Conservation (phyloP, 1,140 invertebrate genomes). For the Caenorhabditis remanei region DNA sequence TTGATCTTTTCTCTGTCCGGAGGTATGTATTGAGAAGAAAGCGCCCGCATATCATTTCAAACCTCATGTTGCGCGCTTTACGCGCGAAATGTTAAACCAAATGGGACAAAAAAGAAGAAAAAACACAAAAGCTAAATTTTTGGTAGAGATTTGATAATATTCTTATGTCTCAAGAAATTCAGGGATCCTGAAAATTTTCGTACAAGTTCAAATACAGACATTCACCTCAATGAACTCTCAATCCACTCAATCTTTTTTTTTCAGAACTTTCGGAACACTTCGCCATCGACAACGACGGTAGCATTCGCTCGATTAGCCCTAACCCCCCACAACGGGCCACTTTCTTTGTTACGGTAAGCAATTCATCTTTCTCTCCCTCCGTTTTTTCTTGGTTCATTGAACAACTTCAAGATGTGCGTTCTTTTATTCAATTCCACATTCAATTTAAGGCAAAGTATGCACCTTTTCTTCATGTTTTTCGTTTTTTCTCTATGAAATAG, state of each 20-base stretch:
- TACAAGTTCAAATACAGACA: too few species aligned
- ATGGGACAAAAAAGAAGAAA: background rate
- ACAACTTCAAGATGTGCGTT: constrained; percentile 51
- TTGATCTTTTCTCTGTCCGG: constrained; percentile 68
- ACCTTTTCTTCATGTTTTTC: background rate
- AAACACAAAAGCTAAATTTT: background rate
- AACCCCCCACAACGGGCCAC: constrained; percentile 57
- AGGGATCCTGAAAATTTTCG: too few species aligned
- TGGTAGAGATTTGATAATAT: too few species aligned
- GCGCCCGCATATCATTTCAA: constrained; percentile 7
- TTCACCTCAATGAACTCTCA: background rate
- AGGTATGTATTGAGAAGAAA: constrained; percentile 59
- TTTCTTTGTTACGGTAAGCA: constrained; percentile 57
- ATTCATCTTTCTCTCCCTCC: background rate
- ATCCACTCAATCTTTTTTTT: background rate
- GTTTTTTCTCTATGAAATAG: background rate
- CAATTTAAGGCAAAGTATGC: constrained; percentile 51
- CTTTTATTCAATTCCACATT: constrained; percentile 51
- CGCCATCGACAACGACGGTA: constrained; percentile 50
- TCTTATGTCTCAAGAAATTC: too few species aligned
- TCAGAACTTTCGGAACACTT: constrained; percentile 61
- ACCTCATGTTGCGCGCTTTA: constrained; percentile 58
- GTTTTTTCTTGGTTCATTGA: constrained; percentile 46
- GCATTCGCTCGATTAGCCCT: constrained; percentile 27
- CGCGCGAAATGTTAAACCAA: constrained; percentile 32